These are phyloP conservation scores for Eunapius fragilis DNA, from an alignment of 37 sponge, comb jelly and placozoan species.

Conservation along the genomic window DNA sequence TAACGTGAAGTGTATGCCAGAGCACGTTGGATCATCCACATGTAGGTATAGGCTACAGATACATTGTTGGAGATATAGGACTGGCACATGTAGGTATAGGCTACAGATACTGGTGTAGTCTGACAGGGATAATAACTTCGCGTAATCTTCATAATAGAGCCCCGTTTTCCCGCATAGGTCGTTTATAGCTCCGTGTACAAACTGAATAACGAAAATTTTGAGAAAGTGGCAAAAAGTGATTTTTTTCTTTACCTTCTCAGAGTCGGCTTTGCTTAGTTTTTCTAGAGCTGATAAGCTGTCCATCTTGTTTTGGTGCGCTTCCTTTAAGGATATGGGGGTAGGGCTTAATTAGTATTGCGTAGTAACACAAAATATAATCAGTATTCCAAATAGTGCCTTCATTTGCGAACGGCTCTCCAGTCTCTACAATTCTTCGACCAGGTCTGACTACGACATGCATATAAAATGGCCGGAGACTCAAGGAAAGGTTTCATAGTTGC, in stretches of 20 bases:
- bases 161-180: constrained; percentile 65
- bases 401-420: not conserved
- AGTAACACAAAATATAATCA: not conserved
- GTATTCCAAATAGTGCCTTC: not conserved
- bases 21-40: too few relatives aligned
- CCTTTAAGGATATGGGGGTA: constrained; percentile 13
- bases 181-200: constrained; percentile 57
- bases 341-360: constrained; percentile 18
- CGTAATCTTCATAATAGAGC: constrained; percentile 40
- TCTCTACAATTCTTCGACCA: not conserved
- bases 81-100: too few relatives aligned
- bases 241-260: constrained; percentile 40
- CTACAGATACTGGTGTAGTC: constrained; percentile 51
- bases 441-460: not conserved
- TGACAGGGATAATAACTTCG: constrained; percentile 43
- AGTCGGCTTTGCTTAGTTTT: constrained; percentile 37
- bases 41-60: too few relatives aligned
- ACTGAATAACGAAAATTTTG: constrained; percentile 19
- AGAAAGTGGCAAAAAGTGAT: not conserved
- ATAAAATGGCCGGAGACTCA: constrained; percentile 74
- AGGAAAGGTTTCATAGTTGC: constrained; percentile 80
- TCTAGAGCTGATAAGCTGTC: constrained; percentile 10
- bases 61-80: too few relatives aligned
- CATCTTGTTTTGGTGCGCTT: constrained; percentile 20
- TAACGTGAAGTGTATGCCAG: too few relatives aligned